phyloP scores from a whole-genome alignment of 2,113 vertebrate species.

The Hippopotamus amphibius region DNA sequence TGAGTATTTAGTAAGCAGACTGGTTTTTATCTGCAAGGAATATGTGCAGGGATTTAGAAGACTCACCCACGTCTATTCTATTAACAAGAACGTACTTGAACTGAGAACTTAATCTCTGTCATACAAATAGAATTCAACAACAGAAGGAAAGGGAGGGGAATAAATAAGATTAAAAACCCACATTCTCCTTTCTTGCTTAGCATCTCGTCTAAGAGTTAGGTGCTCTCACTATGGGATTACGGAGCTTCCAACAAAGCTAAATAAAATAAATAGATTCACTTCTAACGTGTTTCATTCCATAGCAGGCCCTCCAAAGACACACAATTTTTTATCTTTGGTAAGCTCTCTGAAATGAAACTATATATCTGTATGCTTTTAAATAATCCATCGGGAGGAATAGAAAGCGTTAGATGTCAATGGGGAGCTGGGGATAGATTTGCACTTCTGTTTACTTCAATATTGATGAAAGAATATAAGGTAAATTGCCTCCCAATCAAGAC shows the following conservation, averaged over 20 bases:
- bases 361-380: constrained; percentile 53
- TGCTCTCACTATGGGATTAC: not conserved
- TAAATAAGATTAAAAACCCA: constrained; percentile 57
- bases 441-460: constrained; percentile 38
- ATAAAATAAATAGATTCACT: constrained; percentile 67
- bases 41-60: constrained; percentile 32
- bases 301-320: constrained; percentile 39
- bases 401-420: not conserved
- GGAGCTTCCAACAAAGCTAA: constrained; percentile 56
- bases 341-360: constrained; percentile 43
- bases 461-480: constrained; percentile 58
- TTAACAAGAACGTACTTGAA: constrained; percentile 72
- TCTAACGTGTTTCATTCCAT: constrained; percentile 54
- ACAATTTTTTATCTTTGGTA: not conserved
- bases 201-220: constrained; percentile 18
- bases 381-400: constrained; percentile 32
- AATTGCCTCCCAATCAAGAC: constrained; percentile 59
- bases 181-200: constrained; percentile 46
- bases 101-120: constrained; percentile 30
- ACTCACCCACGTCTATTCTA: constrained; percentile 57
- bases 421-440: constrained; percentile 5
- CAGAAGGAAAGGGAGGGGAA: not conserved
- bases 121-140: constrained; percentile 6
- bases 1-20: constrained; percentile 29
- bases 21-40: constrained; percentile 42